These are phyloP conservation scores for Mesembrinibis cayennensis DNA, from an alignment of 2,113 vertebrate species.

Conservation along the genomic window DNA sequence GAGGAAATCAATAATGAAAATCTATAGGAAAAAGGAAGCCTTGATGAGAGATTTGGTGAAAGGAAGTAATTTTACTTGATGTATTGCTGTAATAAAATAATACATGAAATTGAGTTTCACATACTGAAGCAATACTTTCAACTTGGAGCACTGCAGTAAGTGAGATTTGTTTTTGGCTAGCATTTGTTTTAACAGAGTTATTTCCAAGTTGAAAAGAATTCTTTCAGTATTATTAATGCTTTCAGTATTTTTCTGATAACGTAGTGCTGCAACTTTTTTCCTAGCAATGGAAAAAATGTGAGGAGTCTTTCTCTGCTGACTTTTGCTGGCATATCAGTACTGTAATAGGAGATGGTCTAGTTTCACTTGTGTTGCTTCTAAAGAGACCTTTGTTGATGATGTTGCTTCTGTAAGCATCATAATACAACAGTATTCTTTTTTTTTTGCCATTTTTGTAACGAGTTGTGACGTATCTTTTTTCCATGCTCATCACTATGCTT, in stretches of 20 bases:
- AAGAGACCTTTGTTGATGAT: neutral
- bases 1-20: neutral
- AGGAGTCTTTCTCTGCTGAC: neutral
- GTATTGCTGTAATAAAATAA: neutral
- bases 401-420: neutral
- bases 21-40: neutral
- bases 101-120: neutral
- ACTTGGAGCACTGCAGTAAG: neutral
- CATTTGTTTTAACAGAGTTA: neutral
- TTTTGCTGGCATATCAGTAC: neutral
- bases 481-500: neutral
- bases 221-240: neutral
- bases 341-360: neutral
- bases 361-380: neutral
- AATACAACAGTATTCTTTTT: neutral
- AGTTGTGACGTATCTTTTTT: neutral
- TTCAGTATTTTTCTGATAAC: neutral
- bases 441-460: neutral
- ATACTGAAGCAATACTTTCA: neutral
- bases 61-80: neutral
- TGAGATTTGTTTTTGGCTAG: neutral
- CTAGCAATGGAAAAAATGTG: neutral
- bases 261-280: neutral
- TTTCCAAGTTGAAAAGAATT: neutral
- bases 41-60: neutral